Percentiles rank a stretch among this genome's conserved stretches.
phyloP scores from a whole-genome alignment of 2,888 invertebrate genomes.

The Rhyacophila evoluta region DNA sequence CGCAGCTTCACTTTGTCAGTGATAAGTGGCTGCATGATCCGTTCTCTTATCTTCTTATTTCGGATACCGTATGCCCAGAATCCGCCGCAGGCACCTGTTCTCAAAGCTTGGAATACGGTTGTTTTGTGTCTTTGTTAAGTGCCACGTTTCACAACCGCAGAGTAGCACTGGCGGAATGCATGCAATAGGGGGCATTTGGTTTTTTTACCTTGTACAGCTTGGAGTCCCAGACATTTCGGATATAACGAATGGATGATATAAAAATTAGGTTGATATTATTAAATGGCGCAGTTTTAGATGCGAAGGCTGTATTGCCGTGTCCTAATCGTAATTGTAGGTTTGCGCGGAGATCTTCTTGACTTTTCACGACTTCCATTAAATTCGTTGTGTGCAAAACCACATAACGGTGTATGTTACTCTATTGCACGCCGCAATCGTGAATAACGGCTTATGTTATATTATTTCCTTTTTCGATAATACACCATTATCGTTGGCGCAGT shows the following conservation, averaged over 20 bases:
- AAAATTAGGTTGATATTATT: no score
- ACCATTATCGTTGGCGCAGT: neutral
- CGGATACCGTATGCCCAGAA: no score
- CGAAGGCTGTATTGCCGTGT: neutral
- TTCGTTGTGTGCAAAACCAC: neutral
- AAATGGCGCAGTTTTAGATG: neutral
- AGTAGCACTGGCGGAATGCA: no score
- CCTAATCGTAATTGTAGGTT: neutral
- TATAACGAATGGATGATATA: no score
- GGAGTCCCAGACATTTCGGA: no score
- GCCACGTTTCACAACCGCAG: no score
- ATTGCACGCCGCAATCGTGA: neutral
- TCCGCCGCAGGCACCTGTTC: no score
- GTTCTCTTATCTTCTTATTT: no score
- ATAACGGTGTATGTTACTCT: neutral
- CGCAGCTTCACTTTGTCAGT: no score
- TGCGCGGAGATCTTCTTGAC: neutral
- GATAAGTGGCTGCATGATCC: no score
- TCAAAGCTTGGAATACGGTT: no score
- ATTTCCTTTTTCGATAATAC: neutral
- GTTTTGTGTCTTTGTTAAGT: no score
- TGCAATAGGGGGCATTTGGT: neutral
- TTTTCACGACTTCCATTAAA: constrained; percentile 24
- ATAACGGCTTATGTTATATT: neutral
- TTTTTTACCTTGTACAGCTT: neutral